A percentile compares a stretch with the other conserved stretches of the same genome.
phyloP scores from a whole-genome alignment of 2,797 vertebrate species.

The Arrhamphus sclerolepis region DNA sequence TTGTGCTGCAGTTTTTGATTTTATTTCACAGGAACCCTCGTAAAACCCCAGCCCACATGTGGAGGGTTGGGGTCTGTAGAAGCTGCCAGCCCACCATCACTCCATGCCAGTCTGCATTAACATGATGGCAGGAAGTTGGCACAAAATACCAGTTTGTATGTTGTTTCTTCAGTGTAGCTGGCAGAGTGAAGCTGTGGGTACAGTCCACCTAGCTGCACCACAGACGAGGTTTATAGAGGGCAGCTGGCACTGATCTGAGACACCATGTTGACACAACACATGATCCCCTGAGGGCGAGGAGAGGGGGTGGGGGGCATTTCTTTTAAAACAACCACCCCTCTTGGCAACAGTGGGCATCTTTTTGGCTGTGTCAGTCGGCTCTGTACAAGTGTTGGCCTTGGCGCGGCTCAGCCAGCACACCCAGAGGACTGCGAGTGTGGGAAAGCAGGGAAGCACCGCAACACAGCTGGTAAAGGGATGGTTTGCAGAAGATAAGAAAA shows the following conservation, averaged over 20 bases:
- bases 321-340: slow-evolving; percentile 50
- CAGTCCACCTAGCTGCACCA: slow-evolving; percentile 30
- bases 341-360: slow-evolving; percentile 63
- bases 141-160: slow-evolving; percentile 2
- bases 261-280: slow-evolving; percentile 66
- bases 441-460: slow-evolving; percentile 46
- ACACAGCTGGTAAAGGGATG: slow-evolving; percentile 2
- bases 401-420: slow-evolving; percentile 21
- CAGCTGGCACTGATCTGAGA: slow-evolving; percentile 36
- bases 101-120: slow-evolving; percentile 29
- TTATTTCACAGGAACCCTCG: no score
- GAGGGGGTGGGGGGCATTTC: background rate
- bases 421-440: slow-evolving; percentile 57
- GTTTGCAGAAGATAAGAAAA: slow-evolving; percentile 8
- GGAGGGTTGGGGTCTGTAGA: slow-evolving; percentile 5
- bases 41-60: no score
- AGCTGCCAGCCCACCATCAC: slow-evolving; percentile 3
- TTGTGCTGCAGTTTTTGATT: no score
- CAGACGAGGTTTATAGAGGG: slow-evolving; percentile 10
- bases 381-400: slow-evolving; percentile 42
- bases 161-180: slow-evolving; percentile 58
- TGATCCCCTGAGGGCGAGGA: slow-evolving; percentile 44
- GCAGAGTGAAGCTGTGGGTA: slow-evolving; percentile 29
- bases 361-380: slow-evolving; percentile 44
- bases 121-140: slow-evolving; percentile 58